phyloP scores from a whole-genome alignment of 2,888 invertebrate species.

The Hypena proboscidalis region DNA sequence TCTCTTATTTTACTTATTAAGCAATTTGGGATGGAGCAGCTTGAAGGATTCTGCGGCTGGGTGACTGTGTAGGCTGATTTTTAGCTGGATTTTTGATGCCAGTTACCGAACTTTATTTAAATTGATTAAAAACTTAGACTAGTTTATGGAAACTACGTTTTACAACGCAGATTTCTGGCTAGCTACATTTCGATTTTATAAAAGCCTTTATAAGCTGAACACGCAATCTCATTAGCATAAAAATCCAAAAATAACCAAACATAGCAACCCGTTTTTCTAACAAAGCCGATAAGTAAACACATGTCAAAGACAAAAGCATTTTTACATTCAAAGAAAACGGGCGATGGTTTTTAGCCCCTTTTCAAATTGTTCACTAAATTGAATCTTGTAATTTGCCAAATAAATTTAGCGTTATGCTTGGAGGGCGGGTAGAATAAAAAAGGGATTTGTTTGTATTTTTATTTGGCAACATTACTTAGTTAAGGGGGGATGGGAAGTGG shows the following conservation, averaged over 20 bases:
- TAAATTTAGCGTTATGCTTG: conserved; percentile 39
- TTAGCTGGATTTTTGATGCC: not conserved
- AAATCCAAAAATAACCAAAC: not conserved
- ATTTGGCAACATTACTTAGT: conserved; percentile 21
- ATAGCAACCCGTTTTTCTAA: conserved; percentile 4
- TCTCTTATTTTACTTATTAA: conserved; percentile 31
- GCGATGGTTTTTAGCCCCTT: conserved; percentile 14
- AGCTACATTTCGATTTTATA: too few species aligned
- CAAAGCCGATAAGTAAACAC: conserved; percentile 24
- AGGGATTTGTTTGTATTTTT: conserved; percentile 35
- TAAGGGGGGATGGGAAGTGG: conserved; percentile 8
- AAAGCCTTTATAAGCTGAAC: too few species aligned
- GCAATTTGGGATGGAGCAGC: conserved; percentile 25
- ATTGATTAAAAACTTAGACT: not conserved
- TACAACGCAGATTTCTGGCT: too few species aligned
- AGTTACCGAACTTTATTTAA: not conserved
- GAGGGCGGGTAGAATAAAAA: conserved; percentile 27
- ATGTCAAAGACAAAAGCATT: conserved; percentile 24
- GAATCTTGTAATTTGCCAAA: conserved; percentile 49
- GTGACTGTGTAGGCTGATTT: conserved; percentile 7
- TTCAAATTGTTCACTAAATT: conserved; percentile 43
- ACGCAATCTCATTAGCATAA: not conserved
- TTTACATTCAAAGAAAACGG: conserved; percentile 28
- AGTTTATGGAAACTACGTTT: too few species aligned
- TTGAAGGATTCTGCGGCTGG: conserved; percentile 17